These are phyloP conservation scores for Erannis defoliaria DNA, from an alignment of 2,888 invertebrate genomes.

Conservation along the genomic window DNA sequence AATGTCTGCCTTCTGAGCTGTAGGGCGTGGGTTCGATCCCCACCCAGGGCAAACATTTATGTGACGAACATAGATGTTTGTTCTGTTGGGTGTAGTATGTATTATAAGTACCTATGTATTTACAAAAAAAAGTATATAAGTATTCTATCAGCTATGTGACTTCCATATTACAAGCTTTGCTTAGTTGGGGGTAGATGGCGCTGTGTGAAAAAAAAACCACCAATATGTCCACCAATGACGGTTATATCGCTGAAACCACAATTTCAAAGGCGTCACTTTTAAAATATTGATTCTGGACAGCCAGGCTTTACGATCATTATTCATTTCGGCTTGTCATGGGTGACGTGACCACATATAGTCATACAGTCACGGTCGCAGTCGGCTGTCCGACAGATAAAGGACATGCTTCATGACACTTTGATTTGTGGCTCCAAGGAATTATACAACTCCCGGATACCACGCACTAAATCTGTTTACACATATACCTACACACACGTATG, in stretches of 20 bases:
- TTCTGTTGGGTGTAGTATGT: too few species aligned
- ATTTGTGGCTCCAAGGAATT: conserved; percentile 29
- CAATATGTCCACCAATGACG: too few species aligned
- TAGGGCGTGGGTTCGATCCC: too few species aligned
- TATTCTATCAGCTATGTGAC: too few species aligned
- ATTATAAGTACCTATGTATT: too few species aligned
- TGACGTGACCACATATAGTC: conserved; percentile 20
- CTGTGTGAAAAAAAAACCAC: too few species aligned
- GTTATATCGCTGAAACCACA: not conserved
- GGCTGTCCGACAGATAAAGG: conserved; percentile 12
- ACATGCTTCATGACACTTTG: conserved; percentile 21
- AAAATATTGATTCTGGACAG: conserved; percentile 20
- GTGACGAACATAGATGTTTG: too few species aligned
- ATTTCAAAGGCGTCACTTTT: conserved; percentile 10
- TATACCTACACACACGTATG: not conserved
- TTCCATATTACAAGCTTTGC: too few species aligned
- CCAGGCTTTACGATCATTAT: conserved; percentile 24
- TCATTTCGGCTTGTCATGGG: conserved; percentile 30
- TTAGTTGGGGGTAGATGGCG: too few species aligned
- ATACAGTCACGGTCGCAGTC: conserved; percentile 22
- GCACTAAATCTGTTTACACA: conserved; percentile 11
- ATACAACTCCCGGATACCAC: conserved; percentile 12
- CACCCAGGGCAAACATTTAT: too few species aligned
- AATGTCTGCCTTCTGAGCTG: too few species aligned
- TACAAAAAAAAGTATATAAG: too few species aligned